Base-by-base conservation (phyloP, 1,140 invertebrate species). In the Aphis craccivora region DNA sequence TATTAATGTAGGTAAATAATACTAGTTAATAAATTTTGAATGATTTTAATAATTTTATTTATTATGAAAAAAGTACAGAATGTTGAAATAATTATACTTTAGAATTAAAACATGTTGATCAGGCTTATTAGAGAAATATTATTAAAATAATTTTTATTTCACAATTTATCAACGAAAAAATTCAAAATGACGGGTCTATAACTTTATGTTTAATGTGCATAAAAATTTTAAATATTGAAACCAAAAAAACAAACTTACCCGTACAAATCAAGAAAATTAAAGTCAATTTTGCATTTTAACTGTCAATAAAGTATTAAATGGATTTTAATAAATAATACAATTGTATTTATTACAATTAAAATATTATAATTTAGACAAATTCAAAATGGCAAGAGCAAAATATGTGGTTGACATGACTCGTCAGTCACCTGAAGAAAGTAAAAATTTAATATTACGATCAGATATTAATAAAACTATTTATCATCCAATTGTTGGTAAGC, bases 341-440 rank as follows among this genome's bases (percentile, higher is more conserved):
- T 43, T 14, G 37, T 90, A 43, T 43, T 45, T 90, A 60, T 90
- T 67, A 90, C 90, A 76, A 92, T 92, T 83, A 51, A 81, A 93
- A 55, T 86, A 93, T 93, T 93, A 45, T 93, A 84, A 93, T 93
- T 93, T 93, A 84, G 91, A 84, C 91, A 93, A 93, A 18, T 93
- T 86, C 76, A 92, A 83, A 92, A 92, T 92, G 43, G 90, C 43
- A 83, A 92, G 90, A 92, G 30, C n/a, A 35, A 92, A 92, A 92
- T 83, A 92, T 83, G 67, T 43, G 60, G 51, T 92, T 92, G 90
- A 92, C 43, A 48, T 92, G 67, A 81, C 67, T 76, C 90, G 67
- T 83, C 90, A 53, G 35, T 92, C 90, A 9, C 45, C 67, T 37
- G 90, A 92, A 83, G 90, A 92, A 92, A 76, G 67, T 92, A 92